phyloP scores from a whole-genome alignment of 2,888 invertebrate species.

The Hirtodrosophila trivittata region DNA sequence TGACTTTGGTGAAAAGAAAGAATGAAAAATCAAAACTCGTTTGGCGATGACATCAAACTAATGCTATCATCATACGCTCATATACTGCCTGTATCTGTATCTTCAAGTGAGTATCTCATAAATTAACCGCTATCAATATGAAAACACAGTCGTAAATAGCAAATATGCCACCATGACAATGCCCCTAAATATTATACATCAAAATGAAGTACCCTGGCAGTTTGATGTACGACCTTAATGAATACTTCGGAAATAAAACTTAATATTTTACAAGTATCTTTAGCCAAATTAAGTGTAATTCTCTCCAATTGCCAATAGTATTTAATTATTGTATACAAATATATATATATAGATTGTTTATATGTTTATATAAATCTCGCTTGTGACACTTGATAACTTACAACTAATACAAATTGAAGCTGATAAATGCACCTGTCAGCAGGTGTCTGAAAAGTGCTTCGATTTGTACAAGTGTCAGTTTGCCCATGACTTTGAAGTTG shows the following conservation, averaged over 20 bases:
- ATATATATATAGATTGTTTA: not conserved
- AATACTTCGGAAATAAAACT: not conserved
- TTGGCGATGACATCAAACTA: slow-evolving; percentile 63
- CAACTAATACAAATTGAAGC: slow-evolving; percentile 24
- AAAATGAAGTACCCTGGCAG: no score
- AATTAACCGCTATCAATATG: slow-evolving; percentile 52
- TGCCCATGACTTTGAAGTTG: slow-evolving; percentile 23
- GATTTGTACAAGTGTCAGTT: slow-evolving; percentile 62
- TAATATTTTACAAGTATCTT: not conserved
- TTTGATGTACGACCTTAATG: slow-evolving; percentile 14
- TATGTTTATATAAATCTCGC: not conserved
- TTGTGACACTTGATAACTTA: slow-evolving; percentile 4
- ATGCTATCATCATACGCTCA: slow-evolving; percentile 29
- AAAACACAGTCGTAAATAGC: slow-evolving; percentile 33
- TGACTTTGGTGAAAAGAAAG: slow-evolving; percentile 22
- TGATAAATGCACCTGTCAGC: slow-evolving; percentile 41
- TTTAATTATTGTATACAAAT: no score
- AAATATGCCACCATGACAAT: slow-evolving; percentile 48
- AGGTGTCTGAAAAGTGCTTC: slow-evolving; percentile 49
- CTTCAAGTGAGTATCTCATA: slow-evolving; percentile 37
- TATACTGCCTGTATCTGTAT: slow-evolving; percentile 11
- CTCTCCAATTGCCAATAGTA: not conserved
- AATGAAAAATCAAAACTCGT: slow-evolving; percentile 42
- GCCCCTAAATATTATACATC: slow-evolving; percentile 7
- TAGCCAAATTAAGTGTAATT: not conserved